A percentile compares a stretch with the other conserved stretches of the same genome.
These are phyloP conservation scores for Lacerta bilineata DNA, from an alignment of 2,797 vertebrate species.

Conservation along the genomic window DNA sequence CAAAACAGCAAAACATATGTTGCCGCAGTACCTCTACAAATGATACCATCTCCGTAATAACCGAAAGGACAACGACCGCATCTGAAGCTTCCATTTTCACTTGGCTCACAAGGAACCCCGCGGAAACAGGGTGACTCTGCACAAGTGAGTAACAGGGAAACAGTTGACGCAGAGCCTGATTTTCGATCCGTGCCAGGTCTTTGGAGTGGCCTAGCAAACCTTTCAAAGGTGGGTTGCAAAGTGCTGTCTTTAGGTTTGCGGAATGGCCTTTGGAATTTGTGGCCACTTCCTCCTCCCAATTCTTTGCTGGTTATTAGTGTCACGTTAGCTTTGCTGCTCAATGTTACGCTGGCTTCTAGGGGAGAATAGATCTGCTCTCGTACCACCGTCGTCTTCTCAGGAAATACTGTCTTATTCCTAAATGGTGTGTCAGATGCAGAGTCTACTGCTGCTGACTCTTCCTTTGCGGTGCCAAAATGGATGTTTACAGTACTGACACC, in stretches of 20 bases:
- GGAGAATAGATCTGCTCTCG: constrained; percentile 6
- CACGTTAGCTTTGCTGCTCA: constrained; percentile 20
- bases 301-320: constrained; percentile 21
- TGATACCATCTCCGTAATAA: constrained; percentile 86
- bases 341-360: constrained; percentile 25
- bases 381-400: constrained; percentile 40
- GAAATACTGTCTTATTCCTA: constrained; percentile 1
- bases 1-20: neutral
- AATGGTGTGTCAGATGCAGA: constrained; percentile 27
- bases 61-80: constrained; percentile 87
- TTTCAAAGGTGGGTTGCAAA: constrained; percentile 46
- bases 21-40: constrained; percentile 85
- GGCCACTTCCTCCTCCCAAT: constrained; percentile 29
- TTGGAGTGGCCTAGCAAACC: constrained; percentile 63
- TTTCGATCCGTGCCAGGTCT: constrained; percentile 39
- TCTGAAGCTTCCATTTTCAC: constrained; percentile 73
- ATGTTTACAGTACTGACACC: constrained; percentile 4
- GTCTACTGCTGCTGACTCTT: constrained; percentile 30
- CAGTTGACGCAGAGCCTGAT: constrained; percentile 33
- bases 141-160: constrained; percentile 75
- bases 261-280: constrained; percentile 52
- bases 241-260: constrained; percentile 47
- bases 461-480: neutral
- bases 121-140: constrained; percentile 85
- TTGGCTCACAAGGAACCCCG: constrained; percentile 84